phyloP scores from a whole-genome alignment of 2,888 invertebrate genomes.

The Clunio marinus region DNA sequence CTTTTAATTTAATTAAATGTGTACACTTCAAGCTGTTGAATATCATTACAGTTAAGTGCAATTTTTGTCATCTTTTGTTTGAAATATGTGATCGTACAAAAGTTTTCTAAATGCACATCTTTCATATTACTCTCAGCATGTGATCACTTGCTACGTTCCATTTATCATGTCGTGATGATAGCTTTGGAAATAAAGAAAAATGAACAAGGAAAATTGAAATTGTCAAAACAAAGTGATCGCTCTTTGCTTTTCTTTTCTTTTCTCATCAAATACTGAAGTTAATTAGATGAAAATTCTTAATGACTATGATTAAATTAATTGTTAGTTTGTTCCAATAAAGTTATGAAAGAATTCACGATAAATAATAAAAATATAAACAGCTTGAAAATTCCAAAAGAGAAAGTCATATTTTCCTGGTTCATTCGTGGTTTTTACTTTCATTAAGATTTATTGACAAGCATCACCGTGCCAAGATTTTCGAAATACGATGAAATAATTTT shows the following conservation, averaged over 20 bases:
- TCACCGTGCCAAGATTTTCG: constrained; percentile 19
- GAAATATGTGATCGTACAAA: not conserved
- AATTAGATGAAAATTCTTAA: no score
- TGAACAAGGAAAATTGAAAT: not conserved
- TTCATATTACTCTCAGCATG: not conserved
- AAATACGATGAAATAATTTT: not conserved
- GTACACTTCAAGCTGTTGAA: not conserved
- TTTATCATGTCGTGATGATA: not conserved
- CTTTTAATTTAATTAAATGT: not conserved
- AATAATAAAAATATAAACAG: not conserved
- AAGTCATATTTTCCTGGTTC: not conserved
- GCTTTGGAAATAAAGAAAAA: constrained; percentile 11
- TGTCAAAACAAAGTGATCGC: constrained; percentile 31
- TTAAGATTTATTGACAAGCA: constrained; percentile 21
- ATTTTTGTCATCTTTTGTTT: constrained; percentile 18
- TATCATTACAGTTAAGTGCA: not conserved
- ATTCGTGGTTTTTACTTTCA: not conserved
- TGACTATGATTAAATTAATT: no score
- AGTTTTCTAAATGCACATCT: constrained; percentile 6
- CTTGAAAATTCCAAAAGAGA: not conserved
- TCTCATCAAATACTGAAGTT: no score
- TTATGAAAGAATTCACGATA: no score
- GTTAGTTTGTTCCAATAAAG: no score
- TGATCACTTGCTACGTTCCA: not conserved
- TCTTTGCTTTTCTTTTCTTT: no score